Evolutionary conservation across 2,113 vertebrate genomes (phyloP).

Genomic region (Oophaga pumilio): DNA sequence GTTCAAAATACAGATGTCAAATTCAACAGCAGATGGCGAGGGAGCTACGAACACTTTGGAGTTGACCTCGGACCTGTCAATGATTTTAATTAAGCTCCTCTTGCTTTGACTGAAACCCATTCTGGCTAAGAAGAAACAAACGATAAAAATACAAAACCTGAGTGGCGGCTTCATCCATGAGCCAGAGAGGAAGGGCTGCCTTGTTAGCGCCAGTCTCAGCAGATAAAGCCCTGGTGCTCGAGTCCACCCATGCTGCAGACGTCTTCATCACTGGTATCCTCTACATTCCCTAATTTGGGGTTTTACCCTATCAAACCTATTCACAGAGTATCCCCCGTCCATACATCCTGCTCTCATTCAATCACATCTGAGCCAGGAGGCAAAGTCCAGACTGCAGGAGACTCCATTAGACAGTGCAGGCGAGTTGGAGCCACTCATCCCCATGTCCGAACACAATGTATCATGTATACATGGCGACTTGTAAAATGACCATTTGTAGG

Average conservation of each 20-base stretch:
- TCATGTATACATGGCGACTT: too few species aligned
- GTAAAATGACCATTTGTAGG: too few species aligned
- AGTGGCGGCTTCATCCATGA: not conserved
- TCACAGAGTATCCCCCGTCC: too few species aligned
- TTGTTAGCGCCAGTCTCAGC: not conserved
- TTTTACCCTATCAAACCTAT: too few species aligned
- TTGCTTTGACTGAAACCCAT: not conserved
- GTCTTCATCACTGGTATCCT: too few species aligned
- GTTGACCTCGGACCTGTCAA: constrained; percentile 55
- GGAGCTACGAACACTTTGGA: constrained; percentile 46
- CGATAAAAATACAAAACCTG: not conserved
- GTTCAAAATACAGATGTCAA: constrained; percentile 53
- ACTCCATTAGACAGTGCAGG: too few species aligned
- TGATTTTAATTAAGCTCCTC: constrained; percentile 53
- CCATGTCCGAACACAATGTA: too few species aligned
- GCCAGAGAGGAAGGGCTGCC: not conserved
- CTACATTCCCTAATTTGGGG: too few species aligned
- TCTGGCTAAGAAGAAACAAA: constrained; percentile 5
- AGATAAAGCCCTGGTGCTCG: not conserved
- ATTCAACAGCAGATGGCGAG: constrained; percentile 53
- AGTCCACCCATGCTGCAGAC: not conserved
- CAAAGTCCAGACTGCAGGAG: too few species aligned
- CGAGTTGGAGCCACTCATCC: too few species aligned
- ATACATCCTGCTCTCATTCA: too few species aligned
- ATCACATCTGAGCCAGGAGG: too few species aligned